Conservation (phyloP, 2,113 vertebrate genomes). For the Perca flavescens region DNA sequence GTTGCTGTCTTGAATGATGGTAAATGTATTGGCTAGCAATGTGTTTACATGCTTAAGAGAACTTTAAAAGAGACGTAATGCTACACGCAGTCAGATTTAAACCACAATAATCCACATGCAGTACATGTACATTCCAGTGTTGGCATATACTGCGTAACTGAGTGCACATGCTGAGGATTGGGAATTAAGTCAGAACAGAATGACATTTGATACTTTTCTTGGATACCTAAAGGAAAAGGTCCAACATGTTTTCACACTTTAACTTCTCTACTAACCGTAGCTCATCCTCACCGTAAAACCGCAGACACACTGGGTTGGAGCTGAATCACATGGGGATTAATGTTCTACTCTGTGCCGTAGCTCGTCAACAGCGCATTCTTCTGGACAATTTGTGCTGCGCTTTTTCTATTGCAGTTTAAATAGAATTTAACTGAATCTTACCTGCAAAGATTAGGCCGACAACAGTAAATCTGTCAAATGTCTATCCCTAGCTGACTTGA, state of each 20-base stretch:
- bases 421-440: slow-evolving; percentile 2
- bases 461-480: slow-evolving; percentile 6
- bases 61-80: background rate
- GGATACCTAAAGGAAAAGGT: background rate
- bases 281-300: slow-evolving; percentile 20
- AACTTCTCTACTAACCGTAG: background rate
- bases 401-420: background rate
- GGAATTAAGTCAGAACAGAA: slow-evolving; percentile 1
- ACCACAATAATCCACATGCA: background rate
- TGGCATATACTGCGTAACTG: background rate
- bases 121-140: background rate
- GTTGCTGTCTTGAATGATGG: background rate
- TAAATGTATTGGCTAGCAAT: background rate
- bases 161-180: background rate
- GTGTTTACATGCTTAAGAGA: background rate
- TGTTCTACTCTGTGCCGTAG: background rate
- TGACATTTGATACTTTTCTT: background rate
- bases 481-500: background rate
- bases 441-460: background rate
- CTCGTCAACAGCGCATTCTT: slow-evolving; percentile 35
- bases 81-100: slow-evolving; percentile 3
- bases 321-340: slow-evolving; percentile 21
- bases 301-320: slow-evolving; percentile 19
- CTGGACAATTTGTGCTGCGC: slow-evolving; percentile 10
- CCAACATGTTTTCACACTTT: background rate